These are phyloP conservation scores for Crossaster papposus DNA, from an alignment of 53 echinoderm and acorn worm genomes.

Conservation along the genomic window DNA sequence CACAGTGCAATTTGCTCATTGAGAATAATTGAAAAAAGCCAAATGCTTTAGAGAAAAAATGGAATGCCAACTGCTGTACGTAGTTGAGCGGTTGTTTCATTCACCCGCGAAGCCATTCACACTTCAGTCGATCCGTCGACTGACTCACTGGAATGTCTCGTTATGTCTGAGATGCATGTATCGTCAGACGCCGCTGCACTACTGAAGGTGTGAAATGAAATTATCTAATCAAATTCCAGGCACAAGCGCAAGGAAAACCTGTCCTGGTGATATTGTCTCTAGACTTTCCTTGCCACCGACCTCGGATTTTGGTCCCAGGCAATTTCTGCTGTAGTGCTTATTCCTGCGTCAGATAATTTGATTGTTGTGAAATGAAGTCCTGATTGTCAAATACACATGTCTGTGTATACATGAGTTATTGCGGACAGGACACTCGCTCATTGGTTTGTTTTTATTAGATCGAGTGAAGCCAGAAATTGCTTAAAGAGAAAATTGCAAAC, in stretches of 20 bases:
- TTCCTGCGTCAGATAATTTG: neutral
- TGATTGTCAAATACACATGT: too few relatives aligned
- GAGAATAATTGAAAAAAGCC: too few relatives aligned
- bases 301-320: neutral
- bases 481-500: too few relatives aligned
- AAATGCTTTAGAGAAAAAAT: neutral
- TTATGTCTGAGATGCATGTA: neutral
- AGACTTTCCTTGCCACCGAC: neutral
- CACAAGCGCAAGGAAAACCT: neutral
- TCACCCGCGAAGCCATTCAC: slow-evolving; percentile 39
- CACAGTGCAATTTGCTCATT: too few relatives aligned
- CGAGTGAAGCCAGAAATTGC: too few relatives aligned
- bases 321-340: neutral
- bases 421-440: too few relatives aligned
- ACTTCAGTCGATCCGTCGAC: slow-evolving; percentile 25
- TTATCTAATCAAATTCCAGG: slow-evolving; percentile 23
- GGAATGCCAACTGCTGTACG: neutral
- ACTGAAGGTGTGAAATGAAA: slow-evolving; percentile 43
- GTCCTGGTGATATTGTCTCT: neutral
- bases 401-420: too few relatives aligned
- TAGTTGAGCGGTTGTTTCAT: neutral
- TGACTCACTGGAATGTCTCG: slow-evolving; percentile 3
- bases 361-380: too few relatives aligned
- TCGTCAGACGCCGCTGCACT: neutral
- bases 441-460: too few relatives aligned